phyloP scores from a whole-genome alignment of 2,113 vertebrate genomes.

The Tenebrosternarchus preto region DNA sequence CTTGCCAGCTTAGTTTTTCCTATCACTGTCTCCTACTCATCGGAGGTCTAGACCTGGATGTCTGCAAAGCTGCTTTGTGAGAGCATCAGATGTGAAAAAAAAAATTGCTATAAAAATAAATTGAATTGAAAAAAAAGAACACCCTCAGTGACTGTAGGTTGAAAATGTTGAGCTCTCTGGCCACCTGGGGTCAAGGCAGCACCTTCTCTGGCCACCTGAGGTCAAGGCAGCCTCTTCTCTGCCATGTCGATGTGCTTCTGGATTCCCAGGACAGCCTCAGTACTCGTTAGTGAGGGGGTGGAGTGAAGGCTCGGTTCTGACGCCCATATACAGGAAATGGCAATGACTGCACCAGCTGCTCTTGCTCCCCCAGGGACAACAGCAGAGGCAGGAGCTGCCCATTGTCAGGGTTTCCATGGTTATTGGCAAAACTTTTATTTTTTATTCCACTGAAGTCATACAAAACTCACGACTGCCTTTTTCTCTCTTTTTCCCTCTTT shows the following conservation, averaged over 20 bases:
- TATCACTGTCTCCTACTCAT: too few species aligned
- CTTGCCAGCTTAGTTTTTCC: too few species aligned
- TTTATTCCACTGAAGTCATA: too few species aligned
- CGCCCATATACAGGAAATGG: background rate
- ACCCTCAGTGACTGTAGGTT: background rate
- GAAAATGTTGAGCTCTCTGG: background rate
- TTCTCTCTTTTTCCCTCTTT: background rate
- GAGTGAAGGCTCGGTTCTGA: background rate
- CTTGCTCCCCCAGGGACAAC: background rate
- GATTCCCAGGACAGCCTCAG: background rate
- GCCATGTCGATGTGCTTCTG: background rate
- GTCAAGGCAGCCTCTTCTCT: background rate
- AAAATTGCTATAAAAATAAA: background rate
- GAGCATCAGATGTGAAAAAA: too few species aligned
- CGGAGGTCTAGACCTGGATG: too few species aligned
- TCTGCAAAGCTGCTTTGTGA: too few species aligned
- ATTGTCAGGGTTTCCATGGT: background rate
- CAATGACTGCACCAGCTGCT: background rate
- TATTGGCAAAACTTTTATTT: background rate
- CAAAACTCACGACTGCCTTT: background rate
- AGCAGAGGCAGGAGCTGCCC: background rate
- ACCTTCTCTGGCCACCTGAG: background rate
- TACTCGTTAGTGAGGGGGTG: too few species aligned
- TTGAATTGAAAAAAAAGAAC: background rate
- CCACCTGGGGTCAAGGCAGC: background rate